Base-by-base conservation (phyloP, 2,113 vertebrate genomes). In the Orycteropus afer region DNA sequence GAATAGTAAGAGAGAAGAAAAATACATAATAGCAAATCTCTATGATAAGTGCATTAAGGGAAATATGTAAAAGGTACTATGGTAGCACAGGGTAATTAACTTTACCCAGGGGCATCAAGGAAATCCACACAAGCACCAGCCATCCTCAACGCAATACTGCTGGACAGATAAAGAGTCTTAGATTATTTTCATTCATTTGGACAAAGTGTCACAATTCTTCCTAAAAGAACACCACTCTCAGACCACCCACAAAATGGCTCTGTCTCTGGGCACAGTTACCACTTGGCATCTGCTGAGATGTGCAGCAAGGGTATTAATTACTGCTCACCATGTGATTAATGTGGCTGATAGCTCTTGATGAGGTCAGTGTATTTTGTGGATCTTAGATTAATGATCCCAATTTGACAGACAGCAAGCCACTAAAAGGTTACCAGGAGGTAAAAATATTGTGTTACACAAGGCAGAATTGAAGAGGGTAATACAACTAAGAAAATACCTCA, bases 271-370 rank as follows among this genome's bases (percentile, higher is more conserved):
- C 81, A 90, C n/a, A 61, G 49, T 93, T 88, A 94, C 78, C 76
- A 71, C 90, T 96, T 92, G 95, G 90, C 97, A 93, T 92, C 95
- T 90, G 95, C 67, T 83, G 73, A 96, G 95, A 93, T 93, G 47
- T 82, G 78, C 29, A 34, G 78, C 63, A 42, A 97, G 74, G 55
- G 95, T 92, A 97, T 97, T 97, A 95, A 97, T 97, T 97, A 96
- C 88, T 86, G 92, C 95, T 97, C 69, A 37, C 95, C 69, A 83
- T 93, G 95, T 90, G 95, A 97, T 97, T 97, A 96, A 96, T 96
- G 95, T 86, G 45, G 63, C 76, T 88, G 93, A 89, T 94, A 86
- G 86, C 95, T 95, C 95, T 73, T 95, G 92, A 97, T 95, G 97
- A 96, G 95, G 93, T 96, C 97, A 97, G 81, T 93, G 81, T 96